A percentile compares a stretch with the other conserved stretches of the same genome.
Evolutionary conservation across 2,797 vertebrate genomes (phyloP).

Genomic region (Darevskia nairensis): DNA sequence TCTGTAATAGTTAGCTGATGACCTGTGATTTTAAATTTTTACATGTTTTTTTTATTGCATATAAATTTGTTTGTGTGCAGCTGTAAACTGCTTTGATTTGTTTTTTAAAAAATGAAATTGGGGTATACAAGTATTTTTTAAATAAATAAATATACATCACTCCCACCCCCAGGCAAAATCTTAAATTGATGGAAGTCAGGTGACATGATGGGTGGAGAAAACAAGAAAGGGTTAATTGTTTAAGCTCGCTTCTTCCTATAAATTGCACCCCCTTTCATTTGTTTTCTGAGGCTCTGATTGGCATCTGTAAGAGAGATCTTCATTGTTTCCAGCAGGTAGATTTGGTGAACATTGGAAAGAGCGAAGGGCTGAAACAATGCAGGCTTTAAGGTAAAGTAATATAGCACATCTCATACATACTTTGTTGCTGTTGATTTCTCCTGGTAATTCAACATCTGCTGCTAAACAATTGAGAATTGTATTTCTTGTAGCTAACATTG

Average conservation of each 20-base stretch:
- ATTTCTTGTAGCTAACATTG: not conserved
- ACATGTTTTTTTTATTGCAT: not conserved
- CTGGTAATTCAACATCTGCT: not conserved
- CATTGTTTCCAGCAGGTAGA: slow-evolving; percentile 13
- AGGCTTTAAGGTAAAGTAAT: slow-evolving; percentile 24
- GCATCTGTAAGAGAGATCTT: slow-evolving; percentile 1
- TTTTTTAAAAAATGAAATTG: no score
- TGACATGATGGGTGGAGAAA: slow-evolving; percentile 45
- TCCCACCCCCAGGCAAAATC: slow-evolving; percentile 42
- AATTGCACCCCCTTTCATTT: slow-evolving; percentile 26
- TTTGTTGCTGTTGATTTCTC: not conserved
- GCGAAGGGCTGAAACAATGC: not conserved
- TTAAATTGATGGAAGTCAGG: slow-evolving; percentile 54
- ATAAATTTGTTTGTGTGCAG: not conserved
- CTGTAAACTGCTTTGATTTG: no score
- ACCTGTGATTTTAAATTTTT: not conserved
- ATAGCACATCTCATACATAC: not conserved
- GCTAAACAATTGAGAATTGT: not conserved
- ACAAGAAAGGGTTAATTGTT: slow-evolving; percentile 45
- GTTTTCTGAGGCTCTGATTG: slow-evolving; percentile 38
- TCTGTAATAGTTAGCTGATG: no score
- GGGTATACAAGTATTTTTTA: not conserved
- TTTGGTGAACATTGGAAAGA: not conserved
- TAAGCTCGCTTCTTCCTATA: slow-evolving; percentile 44
- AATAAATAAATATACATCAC: not conserved